Conservation (phyloP, 1,140 invertebrate genomes). For the Calephelis virginiensis region DNA sequence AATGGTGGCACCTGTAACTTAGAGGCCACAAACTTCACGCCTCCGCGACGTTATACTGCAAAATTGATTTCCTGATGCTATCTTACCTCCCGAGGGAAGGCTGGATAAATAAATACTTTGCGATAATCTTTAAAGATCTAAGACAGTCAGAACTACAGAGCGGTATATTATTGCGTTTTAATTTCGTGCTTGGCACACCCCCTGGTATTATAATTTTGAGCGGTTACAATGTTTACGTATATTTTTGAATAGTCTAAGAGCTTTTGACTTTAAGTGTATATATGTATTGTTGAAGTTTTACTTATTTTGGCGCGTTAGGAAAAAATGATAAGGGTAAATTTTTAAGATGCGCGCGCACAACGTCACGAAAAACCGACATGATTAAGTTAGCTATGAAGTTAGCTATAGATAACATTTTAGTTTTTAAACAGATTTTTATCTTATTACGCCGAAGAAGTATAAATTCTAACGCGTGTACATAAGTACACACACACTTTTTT, state of each 20-base stretch:
- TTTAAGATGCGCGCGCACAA: too few species aligned
- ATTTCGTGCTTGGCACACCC: slow-evolving; percentile 61
- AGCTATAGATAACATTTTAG: too few species aligned
- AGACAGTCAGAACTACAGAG: slow-evolving; percentile 69
- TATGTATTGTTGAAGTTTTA: too few species aligned
- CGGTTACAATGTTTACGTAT: slow-evolving; percentile 1
- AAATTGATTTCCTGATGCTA: slow-evolving; percentile 76
- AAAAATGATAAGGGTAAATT: too few species aligned
- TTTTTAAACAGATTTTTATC: too few species aligned
- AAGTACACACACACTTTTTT: too few species aligned
- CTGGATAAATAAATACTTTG: slow-evolving; percentile 76
- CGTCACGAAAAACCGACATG: too few species aligned
- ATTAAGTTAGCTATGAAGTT: too few species aligned
- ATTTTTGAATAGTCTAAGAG: slow-evolving; percentile 2
- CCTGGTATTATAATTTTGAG: slow-evolving; percentile 52
- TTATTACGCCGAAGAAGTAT: too few species aligned
- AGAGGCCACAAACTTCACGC: slow-evolving; percentile 57
- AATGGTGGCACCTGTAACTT: slow-evolving; percentile 55
- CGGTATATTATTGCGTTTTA: slow-evolving; percentile 75
- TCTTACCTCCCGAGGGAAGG: slow-evolving; percentile 66
- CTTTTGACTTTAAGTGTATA: neutral
- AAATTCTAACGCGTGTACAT: too few species aligned
- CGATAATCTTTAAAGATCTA: slow-evolving; percentile 66
- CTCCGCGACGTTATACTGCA: slow-evolving; percentile 63
- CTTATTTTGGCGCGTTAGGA: too few species aligned